phyloP scores from a whole-genome alignment of 1,140 invertebrate genomes.

The Achatina immaculata region DNA sequence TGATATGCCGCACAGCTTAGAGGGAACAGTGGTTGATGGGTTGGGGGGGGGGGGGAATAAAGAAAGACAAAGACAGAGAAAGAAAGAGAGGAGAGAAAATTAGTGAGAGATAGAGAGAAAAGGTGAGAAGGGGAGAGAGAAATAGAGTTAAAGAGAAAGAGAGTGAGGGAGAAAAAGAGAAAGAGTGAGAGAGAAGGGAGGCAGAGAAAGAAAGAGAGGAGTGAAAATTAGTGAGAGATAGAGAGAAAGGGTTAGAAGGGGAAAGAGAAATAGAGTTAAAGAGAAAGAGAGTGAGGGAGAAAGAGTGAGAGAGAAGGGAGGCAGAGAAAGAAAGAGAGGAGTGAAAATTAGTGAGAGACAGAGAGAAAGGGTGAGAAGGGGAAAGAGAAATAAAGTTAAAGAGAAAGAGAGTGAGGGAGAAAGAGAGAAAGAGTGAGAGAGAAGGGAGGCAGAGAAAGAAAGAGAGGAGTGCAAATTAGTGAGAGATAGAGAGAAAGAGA shows the following conservation, averaged over 20 bases:
- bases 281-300: not conserved
- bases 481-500: not conserved
- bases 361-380: not conserved
- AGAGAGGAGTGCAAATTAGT: not conserved
- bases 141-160: not conserved
- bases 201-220: not conserved
- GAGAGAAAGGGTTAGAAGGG: not conserved
- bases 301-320: not conserved
- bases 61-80: not conserved
- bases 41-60: not conserved
- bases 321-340: not conserved
- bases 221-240: too few species aligned
- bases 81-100: not conserved
- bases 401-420: not conserved
- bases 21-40: not conserved
- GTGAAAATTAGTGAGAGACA: not conserved
- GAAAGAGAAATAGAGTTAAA: not conserved
- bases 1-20: too few species aligned
- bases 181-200: not conserved
- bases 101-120: too few species aligned
- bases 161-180: not conserved
- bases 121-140: too few species aligned
- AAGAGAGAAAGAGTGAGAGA: not conserved
- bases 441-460: not conserved
- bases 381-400: constrained; percentile 1